phyloP scores from a whole-genome alignment of 2,797 vertebrate genomes.

The Gorsachius magnificus region DNA sequence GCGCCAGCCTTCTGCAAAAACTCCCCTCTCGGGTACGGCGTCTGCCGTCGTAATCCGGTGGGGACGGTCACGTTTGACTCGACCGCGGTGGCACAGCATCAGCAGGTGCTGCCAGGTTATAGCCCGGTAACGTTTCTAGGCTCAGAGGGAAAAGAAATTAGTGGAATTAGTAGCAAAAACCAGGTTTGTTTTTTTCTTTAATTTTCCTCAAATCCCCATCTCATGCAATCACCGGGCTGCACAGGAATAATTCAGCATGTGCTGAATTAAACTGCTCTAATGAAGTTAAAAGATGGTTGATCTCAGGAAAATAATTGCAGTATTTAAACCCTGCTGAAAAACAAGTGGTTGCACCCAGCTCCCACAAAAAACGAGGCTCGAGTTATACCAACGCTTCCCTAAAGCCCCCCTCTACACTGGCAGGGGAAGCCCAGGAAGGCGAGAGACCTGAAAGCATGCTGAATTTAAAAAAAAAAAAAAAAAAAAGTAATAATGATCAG shows the following conservation, averaged over 20 bases:
- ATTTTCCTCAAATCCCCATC: not conserved
- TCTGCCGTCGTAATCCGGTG: not conserved
- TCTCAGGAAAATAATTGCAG: not conserved
- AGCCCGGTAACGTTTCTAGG: not conserved
- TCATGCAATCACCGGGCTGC: not conserved
- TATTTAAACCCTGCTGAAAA: not conserved
- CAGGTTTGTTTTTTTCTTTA: too few species aligned
- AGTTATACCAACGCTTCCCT: fast-evolving
- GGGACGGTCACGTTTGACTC: not conserved
- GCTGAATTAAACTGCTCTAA: not conserved
- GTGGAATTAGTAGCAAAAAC: fast-evolving
- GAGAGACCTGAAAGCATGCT: not conserved
- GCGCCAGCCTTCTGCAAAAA: not conserved
- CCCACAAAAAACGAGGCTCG: not conserved
- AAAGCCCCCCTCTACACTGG: not conserved
- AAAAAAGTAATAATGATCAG: not conserved
- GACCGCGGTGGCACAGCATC: not conserved
- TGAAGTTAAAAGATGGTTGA: not conserved
- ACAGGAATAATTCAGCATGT: not conserved
- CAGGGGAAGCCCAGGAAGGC: not conserved
- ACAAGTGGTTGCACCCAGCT: not conserved
- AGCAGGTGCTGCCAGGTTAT: not conserved
- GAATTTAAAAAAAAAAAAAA: too few species aligned
- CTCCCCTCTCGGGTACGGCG: not conserved
- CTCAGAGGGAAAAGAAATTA: not conserved